These are phyloP conservation scores for Penaeus indicus DNA, from an alignment of 1,140 invertebrate species.

Conservation along the genomic window DNA sequence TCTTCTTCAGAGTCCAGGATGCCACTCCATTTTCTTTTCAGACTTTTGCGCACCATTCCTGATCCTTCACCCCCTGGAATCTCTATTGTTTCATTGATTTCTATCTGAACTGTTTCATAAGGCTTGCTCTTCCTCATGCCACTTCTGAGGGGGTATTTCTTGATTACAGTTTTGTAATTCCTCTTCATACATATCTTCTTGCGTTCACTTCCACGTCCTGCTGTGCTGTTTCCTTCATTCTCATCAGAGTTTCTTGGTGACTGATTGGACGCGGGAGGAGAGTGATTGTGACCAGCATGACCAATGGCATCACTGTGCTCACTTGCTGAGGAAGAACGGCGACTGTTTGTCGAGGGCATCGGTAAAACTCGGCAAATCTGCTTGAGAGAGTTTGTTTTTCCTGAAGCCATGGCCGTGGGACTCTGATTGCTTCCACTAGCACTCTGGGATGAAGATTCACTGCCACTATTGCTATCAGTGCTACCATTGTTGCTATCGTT, in stretches of 20 bases:
- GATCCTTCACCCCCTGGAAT: conserved; percentile 60
- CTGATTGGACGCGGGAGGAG: conserved; percentile 33
- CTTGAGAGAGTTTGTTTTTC: conserved; percentile 47
- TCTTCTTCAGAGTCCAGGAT: conserved; percentile 61
- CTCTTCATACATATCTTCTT: conserved; percentile 67
- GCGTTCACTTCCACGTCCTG: conserved; percentile 27
- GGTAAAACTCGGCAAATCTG: conserved; percentile 66
- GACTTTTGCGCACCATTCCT: conserved; percentile 57
- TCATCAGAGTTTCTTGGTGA: conserved; percentile 41
- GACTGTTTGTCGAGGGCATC: conserved; percentile 62
- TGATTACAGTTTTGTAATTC: conserved; percentile 66
- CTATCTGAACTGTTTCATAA: conserved; percentile 66
- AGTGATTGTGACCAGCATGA: conserved; percentile 31
- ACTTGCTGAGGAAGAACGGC: conserved; percentile 60
- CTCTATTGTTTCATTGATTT: conserved; percentile 67
- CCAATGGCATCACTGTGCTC: conserved; percentile 56
- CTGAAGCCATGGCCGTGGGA: conserved; percentile 30
- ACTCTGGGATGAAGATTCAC: conserved; percentile 43
- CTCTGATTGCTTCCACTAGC: conserved; percentile 26
- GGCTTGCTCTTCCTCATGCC: conserved; percentile 65
- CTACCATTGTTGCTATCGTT: conserved; percentile 32
- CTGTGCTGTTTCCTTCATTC: conserved; percentile 11
- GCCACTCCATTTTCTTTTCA: conserved; percentile 66
- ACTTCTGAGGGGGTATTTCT: conserved; percentile 65
- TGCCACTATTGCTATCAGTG: conserved; percentile 55